Evolutionary conservation across 2,888 invertebrate genomes (phyloP), one percentile per base, ranked within the genome.

Genomic region (Thecophora atra): DNA sequence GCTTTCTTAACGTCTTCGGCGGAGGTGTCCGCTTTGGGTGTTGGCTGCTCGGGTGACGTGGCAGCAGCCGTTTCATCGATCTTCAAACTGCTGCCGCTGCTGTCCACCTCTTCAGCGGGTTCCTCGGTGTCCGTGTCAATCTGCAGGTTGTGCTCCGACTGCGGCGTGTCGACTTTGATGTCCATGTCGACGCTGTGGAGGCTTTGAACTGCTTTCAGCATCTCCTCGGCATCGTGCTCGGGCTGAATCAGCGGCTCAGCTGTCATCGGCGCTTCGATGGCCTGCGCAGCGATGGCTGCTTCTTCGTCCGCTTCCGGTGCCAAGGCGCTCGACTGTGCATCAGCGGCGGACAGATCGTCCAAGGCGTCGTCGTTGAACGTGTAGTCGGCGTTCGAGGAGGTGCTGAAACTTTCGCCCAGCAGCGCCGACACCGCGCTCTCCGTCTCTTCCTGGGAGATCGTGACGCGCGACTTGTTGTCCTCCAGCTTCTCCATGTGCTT

Each of bases 361-460:
- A 84, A 79, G 60, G 81, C 80, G 47, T 85, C 84, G 69, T 81
- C 81, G 30, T 78, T 78, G 28, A 85, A 78, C 0, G 84, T 87
- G 84, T 91, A 91, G 77, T 89, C 89, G 71, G 88, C 88, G 19
- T 80, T 81, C 1, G 83, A 84, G 0, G 88, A 87, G 11, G 90
- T 92, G 1, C 94, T 93, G 81, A 96, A 95, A 77, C 95, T 94
- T 85, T 95, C 95, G 30, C 94, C 95, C 70, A 96, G 86, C 37
- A 96, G 87, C 0, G 96, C 95, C 11, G 95, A 95, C 0, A 96
- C 96, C 0, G 96, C 96, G 84, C 95, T 95, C 85, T 94, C 96
- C 0, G 96, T 96, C 87, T 96, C 96, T 87, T 96, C 96, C 86
- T 96, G 96, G 0, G 95, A 96, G 80, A 96, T 96, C 24, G 83